Evolutionary conservation across 2,888 invertebrate species (phyloP), one percentile per base, ranked within the genome.

Genomic region (Sepiola atlantica): DNA sequence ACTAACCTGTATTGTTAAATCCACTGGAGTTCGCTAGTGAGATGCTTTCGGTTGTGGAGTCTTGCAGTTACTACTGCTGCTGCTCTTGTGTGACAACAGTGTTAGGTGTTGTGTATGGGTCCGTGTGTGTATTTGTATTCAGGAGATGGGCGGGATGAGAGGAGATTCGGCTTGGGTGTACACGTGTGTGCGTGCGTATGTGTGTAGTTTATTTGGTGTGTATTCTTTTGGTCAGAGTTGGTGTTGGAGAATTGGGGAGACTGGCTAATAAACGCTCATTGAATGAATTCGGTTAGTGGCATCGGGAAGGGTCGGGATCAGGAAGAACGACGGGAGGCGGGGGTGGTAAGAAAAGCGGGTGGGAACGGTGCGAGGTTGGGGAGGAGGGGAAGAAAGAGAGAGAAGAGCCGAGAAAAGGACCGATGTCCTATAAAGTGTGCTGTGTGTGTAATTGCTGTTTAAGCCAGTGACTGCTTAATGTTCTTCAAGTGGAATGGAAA

Each of bases 1-100:
- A 77, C 77, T 77, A 77, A 77, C 77, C 77, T 77, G 77, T 77
- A 77, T 77, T 77, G 77, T 77, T 77, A 77, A 77, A 77, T 77
- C 77, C 77, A 77, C 77, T 77, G 77, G 77, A 77, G 77, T 77
- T n/a, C n/a, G n/a, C 77, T 77, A n/a, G n/a, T 77, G 77, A 77
- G 77, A n/a, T 77, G 77, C 32, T 77, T n/a, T 77, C 77, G 18
- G 77, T 77, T 77, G 77, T 77, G 32, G 77, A n/a, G 77, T 77
- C 77, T n/a, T 77, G 77, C 77, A n/a, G 77, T 77, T 77, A 77
- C 77, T 77, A n/a, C 77, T 77, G 77, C 77, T 77, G n/a, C 77
- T 77, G 77, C 77, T 77, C n/a, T 77, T 77, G 32, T 77, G n/a
- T 77, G 77, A 77, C 77, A 77, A 77, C 77, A 32, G 77, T 77